Base-by-base conservation (phyloP, 1,140 invertebrate genomes). In the Caerostris darwini region DNA sequence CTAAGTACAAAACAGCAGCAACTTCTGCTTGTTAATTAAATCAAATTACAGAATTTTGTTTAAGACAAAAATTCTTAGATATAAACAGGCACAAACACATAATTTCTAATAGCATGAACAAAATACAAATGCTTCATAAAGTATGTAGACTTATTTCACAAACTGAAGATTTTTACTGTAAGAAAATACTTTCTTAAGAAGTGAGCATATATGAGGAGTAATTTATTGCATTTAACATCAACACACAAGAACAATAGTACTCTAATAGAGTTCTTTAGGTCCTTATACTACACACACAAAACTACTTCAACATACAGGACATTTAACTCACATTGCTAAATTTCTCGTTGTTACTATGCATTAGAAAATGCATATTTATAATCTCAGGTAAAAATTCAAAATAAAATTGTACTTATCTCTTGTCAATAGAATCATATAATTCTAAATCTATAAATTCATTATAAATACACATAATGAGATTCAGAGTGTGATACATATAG, bases 301-400 rank as follows among this genome's bases (percentile, higher is more conserved):
- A 81, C 92, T 94, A 94, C 82, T 64, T 69, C 34, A 81, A 94
- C 92, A 90, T 77, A 90, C 86, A 94, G 34, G 58, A 94, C 59
- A 89, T 71, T 81, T 85, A 85, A 94, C 88, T 94, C 50, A 89
- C 93, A 94, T 94, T 94, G 93, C 93, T 94, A 94, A 94, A 69
- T 88, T 94, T 94, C 93, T 94, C 93, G 93, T 94, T 94, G 93
- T 94, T 88, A 87, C 86, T 67, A 94, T 85, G 93, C 93, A 90
- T 94, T 57, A 56, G 54, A 61, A 54, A 88, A 93, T 93, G 92
- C 92, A 93, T 93, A 81, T 87, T 56, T 67, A 81, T 82, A 58
- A 34, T 85, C 81, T 67, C 61, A 67, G 12, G 57, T 85, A 59
- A 91, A 81, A 64, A 64, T 83, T 53, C 54, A 54, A 57, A 69